Evolutionary conservation across 2,113 vertebrate genomes (phyloP).

Genomic region (Excalfactoria chinensis): DNA sequence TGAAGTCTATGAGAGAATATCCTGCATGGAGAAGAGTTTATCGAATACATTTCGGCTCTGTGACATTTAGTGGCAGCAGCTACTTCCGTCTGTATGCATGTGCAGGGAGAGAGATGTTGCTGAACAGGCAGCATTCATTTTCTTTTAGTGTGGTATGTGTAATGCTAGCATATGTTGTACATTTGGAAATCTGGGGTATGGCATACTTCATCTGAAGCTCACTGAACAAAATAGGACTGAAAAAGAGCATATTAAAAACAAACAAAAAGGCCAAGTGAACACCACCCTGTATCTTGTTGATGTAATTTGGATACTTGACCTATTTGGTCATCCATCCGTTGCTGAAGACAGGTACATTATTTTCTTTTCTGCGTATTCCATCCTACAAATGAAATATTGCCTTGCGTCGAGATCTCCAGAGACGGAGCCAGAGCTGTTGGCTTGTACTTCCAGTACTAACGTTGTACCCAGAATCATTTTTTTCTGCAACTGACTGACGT

Average conservation of each 20-base stretch:
- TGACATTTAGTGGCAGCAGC: not conserved
- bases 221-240: not conserved
- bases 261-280: not conserved
- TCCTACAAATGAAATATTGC: not conserved
- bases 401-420: not conserved
- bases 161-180: not conserved
- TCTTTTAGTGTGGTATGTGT: not conserved
- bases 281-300: not conserved
- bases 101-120: slow-evolving; percentile 12
- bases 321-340: not conserved
- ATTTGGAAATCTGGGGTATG: not conserved
- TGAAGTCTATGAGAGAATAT: accelerated
- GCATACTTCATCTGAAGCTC: not conserved
- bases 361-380: not conserved
- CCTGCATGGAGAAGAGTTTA: not conserved
- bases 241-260: not conserved
- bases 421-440: not conserved
- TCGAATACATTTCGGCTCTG: not conserved
- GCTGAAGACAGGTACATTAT: not conserved
- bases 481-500: not conserved
- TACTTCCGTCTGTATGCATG: slow-evolving; percentile 12
- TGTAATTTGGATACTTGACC: not conserved
- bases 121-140: not conserved
- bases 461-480: not conserved
- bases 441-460: not conserved